phyloP scores from a whole-genome alignment of 92 coral and sea anemone species.

The Galaxea fascicularis region DNA sequence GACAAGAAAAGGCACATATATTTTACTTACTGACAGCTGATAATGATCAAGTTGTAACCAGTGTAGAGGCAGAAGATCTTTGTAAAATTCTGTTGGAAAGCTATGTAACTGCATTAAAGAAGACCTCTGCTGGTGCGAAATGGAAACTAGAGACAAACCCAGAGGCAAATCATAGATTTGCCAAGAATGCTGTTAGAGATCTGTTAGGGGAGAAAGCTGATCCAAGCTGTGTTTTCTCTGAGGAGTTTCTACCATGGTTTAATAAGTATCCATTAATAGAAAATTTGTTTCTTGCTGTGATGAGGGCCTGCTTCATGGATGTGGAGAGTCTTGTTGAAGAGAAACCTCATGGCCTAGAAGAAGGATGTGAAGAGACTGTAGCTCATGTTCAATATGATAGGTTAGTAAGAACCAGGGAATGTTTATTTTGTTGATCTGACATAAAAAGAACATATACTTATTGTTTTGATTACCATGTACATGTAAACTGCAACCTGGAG shows the following conservation, averaged over 20 bases:
- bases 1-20: slow-evolving; percentile 74
- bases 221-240: slow-evolving; percentile 64
- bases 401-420: slow-evolving; percentile 42
- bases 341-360: slow-evolving; percentile 85
- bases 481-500: not conserved
- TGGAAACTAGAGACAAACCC: slow-evolving; percentile 72
- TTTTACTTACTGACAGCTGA: slow-evolving; percentile 80
- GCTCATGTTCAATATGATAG: slow-evolving; percentile 88
- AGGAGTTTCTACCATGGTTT: slow-evolving; percentile 80
- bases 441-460: not conserved
- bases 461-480: not conserved
- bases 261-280: slow-evolving; percentile 77
- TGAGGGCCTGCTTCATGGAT: slow-evolving; percentile 84
- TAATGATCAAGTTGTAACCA: slow-evolving; percentile 64
- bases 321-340: slow-evolving; percentile 81
- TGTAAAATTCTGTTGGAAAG: slow-evolving; percentile 69
- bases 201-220: slow-evolving; percentile 68
- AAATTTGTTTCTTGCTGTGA: slow-evolving; percentile 82
- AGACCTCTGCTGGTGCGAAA: slow-evolving; percentile 68
- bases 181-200: slow-evolving; percentile 70
- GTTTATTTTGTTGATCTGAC: not conserved
- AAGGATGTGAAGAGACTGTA: slow-evolving; percentile 92
- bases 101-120: slow-evolving; percentile 77
- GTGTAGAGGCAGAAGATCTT: slow-evolving; percentile 65
- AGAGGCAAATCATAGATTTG: slow-evolving; percentile 77